Percentiles rank a stretch among this genome's conserved stretches.
These are phyloP conservation scores for Sebastiscus albofasciatus DNA, from an alignment of 2,797 vertebrate species.

Conservation along the genomic window DNA sequence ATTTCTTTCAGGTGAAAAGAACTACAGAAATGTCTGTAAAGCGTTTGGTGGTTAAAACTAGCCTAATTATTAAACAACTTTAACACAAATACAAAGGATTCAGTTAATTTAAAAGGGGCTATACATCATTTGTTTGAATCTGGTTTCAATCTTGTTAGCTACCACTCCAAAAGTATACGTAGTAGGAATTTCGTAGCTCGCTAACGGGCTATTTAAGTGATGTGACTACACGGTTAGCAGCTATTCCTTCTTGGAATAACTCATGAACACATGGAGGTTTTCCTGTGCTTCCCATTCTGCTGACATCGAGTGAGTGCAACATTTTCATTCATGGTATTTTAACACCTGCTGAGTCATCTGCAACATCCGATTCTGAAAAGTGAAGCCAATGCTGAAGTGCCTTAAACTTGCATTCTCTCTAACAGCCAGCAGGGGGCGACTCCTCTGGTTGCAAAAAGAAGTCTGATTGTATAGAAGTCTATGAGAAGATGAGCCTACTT, in stretches of 20 bases:
- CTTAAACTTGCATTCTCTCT: too few species aligned
- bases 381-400: too few species aligned
- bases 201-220: neutral
- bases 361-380: too few species aligned
- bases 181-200: neutral
- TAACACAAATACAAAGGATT: neutral
- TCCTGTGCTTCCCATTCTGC: neutral
- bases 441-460: too few species aligned
- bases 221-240: neutral
- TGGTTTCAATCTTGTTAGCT: neutral
- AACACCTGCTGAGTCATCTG: too few species aligned
- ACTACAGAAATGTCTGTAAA: neutral
- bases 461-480: too few species aligned
- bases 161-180: neutral
- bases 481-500: too few species aligned
- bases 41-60: neutral
- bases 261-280: neutral
- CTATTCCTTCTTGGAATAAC: neutral
- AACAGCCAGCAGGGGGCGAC: too few species aligned
- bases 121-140: neutral
- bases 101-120: neutral
- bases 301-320: neutral
- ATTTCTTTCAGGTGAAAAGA: neutral
- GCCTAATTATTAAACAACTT: neutral
- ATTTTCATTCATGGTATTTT: neutral